Evolutionary conservation across 2,113 vertebrate genomes (phyloP).

Genomic region (Trichechus manatus): DNA sequence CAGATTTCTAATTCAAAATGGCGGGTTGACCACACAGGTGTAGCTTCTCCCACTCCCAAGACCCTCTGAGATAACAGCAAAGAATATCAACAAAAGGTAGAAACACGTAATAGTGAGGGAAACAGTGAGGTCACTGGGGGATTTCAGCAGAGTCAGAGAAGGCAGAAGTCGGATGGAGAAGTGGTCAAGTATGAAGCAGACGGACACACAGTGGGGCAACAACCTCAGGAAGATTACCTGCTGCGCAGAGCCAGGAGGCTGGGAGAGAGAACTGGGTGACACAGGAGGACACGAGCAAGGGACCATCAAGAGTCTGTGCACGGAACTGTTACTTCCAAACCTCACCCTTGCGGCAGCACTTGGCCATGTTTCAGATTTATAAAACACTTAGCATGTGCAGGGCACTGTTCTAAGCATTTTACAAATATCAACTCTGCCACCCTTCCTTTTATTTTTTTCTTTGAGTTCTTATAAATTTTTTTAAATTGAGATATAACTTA

Average conservation of each 20-base stretch:
- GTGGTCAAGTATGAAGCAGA: neutral
- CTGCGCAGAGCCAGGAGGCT: neutral
- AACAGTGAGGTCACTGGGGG: no score
- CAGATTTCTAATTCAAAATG: no score
- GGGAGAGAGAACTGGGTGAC: neutral
- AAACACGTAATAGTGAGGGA: no score
- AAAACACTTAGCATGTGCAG: neutral
- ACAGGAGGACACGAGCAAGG: neutral
- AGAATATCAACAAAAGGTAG: no score
- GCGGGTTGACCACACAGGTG: no score
- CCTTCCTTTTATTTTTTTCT: neutral
- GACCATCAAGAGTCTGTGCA: neutral
- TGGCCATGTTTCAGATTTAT: no score
- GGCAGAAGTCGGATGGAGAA: no score
- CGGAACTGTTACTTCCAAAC: neutral
- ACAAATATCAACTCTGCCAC: neutral
- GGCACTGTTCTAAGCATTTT: neutral
- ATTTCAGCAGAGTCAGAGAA: neutral
- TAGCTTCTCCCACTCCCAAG: no score
- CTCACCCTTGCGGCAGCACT: neutral
- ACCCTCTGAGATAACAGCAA: no score
- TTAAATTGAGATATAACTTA: neutral
- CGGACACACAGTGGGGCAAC: neutral
- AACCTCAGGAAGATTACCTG: neutral
- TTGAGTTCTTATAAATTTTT: neutral